Evolutionary conservation across 2,888 invertebrate species (phyloP).

Genomic region (Heteropelma amictum): DNA sequence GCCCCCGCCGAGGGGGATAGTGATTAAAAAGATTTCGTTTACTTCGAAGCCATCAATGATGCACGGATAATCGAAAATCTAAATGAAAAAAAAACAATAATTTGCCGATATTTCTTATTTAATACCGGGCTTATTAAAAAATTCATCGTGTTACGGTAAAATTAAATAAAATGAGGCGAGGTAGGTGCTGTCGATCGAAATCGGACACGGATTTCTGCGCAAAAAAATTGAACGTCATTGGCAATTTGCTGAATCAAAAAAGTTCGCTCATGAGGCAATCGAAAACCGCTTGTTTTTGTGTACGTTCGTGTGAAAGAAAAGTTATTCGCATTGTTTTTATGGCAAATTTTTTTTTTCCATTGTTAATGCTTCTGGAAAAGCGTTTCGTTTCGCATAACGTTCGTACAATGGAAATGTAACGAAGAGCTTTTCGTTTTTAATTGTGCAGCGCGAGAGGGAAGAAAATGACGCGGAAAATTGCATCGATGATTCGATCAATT

Average conservation of each 20-base stretch:
- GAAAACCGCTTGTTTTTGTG: constrained; percentile 59
- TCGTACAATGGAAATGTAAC: neutral
- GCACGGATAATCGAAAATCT: no score
- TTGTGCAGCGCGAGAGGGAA: constrained; percentile 33
- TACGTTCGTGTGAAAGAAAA: no score
- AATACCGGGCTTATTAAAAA: no score
- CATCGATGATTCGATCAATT: constrained; percentile 60
- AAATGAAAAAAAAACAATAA: constrained; percentile 22
- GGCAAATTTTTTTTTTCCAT: neutral
- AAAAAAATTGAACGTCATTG: constrained; percentile 64
- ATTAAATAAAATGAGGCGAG: constrained; percentile 17
- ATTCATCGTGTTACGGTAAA: no score
- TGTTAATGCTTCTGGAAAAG: neutral
- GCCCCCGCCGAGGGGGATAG: constrained; percentile 61
- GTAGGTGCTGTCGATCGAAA: constrained; percentile 56
- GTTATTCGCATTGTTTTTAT: neutral
- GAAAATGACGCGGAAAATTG: constrained; percentile 15
- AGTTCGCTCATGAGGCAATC: constrained; percentile 58
- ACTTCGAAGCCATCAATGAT: no score
- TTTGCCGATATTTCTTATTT: neutral
- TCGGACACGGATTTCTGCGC: constrained; percentile 59
- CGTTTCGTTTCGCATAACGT: neutral
- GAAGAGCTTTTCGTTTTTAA: neutral
- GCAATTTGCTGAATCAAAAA: constrained; percentile 62
- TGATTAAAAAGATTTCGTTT: constrained; percentile 41